A percentile compares a stretch with the other conserved stretches of the same genome.
These are phyloP conservation scores for Eudorcas thomsonii DNA, from an alignment of 2,113 vertebrate genomes.

Conservation along the genomic window DNA sequence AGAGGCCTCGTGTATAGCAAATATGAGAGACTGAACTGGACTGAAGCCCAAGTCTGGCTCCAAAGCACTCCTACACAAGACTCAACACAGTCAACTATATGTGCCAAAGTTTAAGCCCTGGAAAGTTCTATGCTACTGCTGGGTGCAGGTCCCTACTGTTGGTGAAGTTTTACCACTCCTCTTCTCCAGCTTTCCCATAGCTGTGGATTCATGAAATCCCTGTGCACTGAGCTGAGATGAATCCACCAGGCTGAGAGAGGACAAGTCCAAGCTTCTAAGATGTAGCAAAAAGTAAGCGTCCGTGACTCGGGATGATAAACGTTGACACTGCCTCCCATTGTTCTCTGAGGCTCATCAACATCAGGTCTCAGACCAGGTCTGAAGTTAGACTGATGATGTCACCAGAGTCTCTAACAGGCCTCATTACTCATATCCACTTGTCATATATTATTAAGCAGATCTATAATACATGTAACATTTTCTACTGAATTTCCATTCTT, in stretches of 20 bases:
- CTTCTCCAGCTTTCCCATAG: background rate
- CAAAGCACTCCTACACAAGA: background rate
- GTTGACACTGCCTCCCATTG: background rate
- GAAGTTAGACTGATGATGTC: conserved; percentile 47
- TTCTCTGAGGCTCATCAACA: background rate
- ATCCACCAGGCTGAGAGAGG: background rate
- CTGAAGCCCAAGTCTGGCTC: background rate
- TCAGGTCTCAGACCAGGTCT: background rate
- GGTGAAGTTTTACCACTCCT: background rate
- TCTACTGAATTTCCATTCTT: conserved; percentile 34
- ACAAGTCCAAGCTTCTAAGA: background rate
- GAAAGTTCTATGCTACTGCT: background rate
- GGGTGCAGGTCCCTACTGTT: too few relatives aligned
- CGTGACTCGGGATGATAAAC: background rate
- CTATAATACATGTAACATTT: conserved; percentile 40
- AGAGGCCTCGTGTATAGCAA: background rate
- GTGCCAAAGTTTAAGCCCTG: background rate
- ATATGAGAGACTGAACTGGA: background rate
- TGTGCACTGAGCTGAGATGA: background rate
- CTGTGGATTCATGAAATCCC: background rate
- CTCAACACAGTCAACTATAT: background rate
- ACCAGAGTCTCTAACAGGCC: conserved; percentile 44
- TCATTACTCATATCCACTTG: conserved; percentile 59
- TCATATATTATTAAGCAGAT: conserved; percentile 64
- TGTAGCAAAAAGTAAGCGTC: background rate